Evolutionary conservation across 2,888 invertebrate genomes (phyloP), one percentile per base, ranked within the genome.

Genomic region (Sturmia bella): DNA sequence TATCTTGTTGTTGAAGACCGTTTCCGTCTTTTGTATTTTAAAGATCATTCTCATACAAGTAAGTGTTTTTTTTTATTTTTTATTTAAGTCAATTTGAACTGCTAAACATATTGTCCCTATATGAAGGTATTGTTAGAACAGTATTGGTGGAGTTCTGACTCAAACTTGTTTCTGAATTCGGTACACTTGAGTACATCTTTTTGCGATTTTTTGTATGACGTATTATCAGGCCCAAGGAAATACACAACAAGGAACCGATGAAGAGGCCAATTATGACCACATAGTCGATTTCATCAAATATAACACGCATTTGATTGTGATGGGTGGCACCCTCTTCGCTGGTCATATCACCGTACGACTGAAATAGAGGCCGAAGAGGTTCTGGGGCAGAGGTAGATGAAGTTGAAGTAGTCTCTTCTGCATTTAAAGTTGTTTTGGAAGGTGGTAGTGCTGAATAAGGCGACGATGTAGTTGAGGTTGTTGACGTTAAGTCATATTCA

Each of bases 11-110:
- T 21, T 32, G 7, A n/a, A 13, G 2, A 11, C 68, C 17, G 9
- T 61, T 4, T 13, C 93, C 88, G 93, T 9, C 93, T 88, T 93
- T 93, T 4, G 95, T 95, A 86, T 92, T 91, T 84, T 92, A 92
- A 32, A 21, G 4, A 27, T 13, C 50, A 1, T 13, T 37, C n/a
- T 41, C 6, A 41, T 17, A 41, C 41, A n/a, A n/a, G n/a, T n/a
- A n/a, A n/a, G n/a, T n/a, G n/a, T n/a, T n/a, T n/a, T n/a, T n/a
- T n/a, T n/a, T n/a, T n/a, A n/a, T n/a, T n/a, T n/a, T n/a, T n/a
- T 15, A 41, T 15, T 37, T 13, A 32, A 27, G 24, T 54, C 11
- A 13, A 32, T 32, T 32, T 3, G 32, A 32, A 32, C 7, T 32
- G 7, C 32, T 32, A 9, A 1, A 32, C 32, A 5, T 7, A 9